These are phyloP conservation scores for Ctenomys sociabilis DNA, from an alignment of 2,113 vertebrate species.

Conservation along the genomic window DNA sequence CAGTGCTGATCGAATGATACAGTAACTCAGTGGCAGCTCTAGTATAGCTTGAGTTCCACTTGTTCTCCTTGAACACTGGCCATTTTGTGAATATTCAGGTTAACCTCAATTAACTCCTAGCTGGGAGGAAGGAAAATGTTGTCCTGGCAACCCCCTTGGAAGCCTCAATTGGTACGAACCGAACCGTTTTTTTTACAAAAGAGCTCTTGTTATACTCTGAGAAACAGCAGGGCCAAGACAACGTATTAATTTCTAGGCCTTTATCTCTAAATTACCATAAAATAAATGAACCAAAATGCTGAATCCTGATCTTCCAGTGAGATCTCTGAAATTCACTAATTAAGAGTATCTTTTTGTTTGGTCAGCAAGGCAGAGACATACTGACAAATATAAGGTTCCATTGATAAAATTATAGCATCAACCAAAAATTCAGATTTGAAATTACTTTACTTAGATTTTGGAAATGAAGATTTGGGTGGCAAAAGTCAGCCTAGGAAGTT, in stretches of 20 bases:
- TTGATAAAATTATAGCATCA: not conserved
- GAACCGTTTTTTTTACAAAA: constrained; percentile 46
- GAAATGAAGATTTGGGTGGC: not conserved
- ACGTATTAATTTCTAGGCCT: not conserved
- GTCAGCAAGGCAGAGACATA: not conserved
- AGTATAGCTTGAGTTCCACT: not conserved
- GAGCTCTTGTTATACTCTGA: not conserved
- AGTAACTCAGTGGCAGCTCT: not conserved
- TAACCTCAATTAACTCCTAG: constrained; percentile 42
- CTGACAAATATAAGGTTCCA: not conserved
- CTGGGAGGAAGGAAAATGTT: constrained; percentile 43
- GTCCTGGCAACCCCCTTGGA: constrained; percentile 18
- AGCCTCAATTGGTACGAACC: not conserved
- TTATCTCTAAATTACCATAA: not conserved
- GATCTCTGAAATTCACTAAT: constrained; percentile 12
- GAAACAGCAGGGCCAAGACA: not conserved
- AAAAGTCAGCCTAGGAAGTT: not conserved
- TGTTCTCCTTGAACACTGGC: not conserved
- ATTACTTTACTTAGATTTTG: constrained; percentile 46
- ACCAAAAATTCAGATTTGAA: constrained; percentile 37
- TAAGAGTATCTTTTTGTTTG: not conserved
- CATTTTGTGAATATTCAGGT: constrained; percentile 27
- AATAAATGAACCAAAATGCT: constrained; percentile 37
- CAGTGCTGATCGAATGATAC: not conserved
- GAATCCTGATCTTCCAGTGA: constrained; percentile 1